These are phyloP conservation scores for Ciconia stormi DNA, from an alignment of 2,113 vertebrate species.

Conservation along the genomic window DNA sequence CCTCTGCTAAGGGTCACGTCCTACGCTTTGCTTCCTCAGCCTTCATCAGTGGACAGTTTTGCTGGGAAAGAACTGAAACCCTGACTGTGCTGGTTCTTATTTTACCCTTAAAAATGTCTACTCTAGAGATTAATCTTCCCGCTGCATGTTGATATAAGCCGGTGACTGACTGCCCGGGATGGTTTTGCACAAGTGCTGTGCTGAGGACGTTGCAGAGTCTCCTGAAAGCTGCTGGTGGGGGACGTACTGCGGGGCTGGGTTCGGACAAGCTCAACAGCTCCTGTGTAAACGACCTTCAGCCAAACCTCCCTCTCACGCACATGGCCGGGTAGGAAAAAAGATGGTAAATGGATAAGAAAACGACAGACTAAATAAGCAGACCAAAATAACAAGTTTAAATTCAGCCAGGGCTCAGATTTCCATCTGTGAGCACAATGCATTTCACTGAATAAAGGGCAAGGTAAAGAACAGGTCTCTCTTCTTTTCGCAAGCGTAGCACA, in stretches of 20 bases:
- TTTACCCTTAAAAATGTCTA: not conserved
- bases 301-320: not conserved
- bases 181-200: not conserved
- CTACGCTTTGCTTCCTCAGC: not conserved
- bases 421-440: not conserved
- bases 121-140: not conserved
- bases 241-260: not conserved
- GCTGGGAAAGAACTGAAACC: not conserved
- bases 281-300: not conserved
- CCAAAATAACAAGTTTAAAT: not conserved
- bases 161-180: not conserved
- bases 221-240: not conserved
- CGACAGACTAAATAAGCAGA: not conserved
- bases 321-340: rapidly evolving
- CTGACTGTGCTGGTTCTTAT: not conserved
- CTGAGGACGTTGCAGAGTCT: rapidly evolving
- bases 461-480: not conserved
- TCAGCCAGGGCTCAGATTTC: not conserved
- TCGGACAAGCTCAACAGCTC: not conserved
- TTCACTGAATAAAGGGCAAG: not conserved
- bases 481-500: rapidly evolving
- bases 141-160: rapidly evolving
- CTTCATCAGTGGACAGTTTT: not conserved
- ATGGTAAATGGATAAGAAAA: not conserved
- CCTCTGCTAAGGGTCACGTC: not conserved